Evolutionary conservation across 1,140 invertebrate genomes (phyloP), one percentile per base, ranked within the genome.

Genomic region (Gonioctena quinquepunctata): DNA sequence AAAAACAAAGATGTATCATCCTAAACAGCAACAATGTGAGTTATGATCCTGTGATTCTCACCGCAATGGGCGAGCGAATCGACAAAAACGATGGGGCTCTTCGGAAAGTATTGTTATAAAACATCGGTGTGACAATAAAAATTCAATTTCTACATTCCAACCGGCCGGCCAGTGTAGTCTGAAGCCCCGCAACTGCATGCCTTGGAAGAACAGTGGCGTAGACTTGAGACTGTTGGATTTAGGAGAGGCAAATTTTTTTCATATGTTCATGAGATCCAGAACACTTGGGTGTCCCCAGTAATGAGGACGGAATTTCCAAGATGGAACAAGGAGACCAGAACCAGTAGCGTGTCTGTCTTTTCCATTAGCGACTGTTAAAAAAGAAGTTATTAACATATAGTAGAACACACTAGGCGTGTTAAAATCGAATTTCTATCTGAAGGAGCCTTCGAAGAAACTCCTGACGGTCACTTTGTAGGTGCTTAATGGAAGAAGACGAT

Each of bases 41-140:
- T 59, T 67, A 67, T 50, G 60, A 52, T 56, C n/a, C 68, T 48
- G 22, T 25, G 63, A 28, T 18, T 56, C 50, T 66, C 50, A 22
- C 50, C 26, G 33, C 63, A 16, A 19, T 49, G 63, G 33, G 33
- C 61, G 61, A 66, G 22, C 19, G 28, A 66, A n/a, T 25, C 61
- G 49, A 33, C 42, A 59, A 66, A 71, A 69, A 71, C 25, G 26
- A 25, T 22, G 49, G 27, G 21, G 16, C 11, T 54, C 22, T 66
- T 66, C 63, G 63, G 50, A 28, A 61, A 67, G 52, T 33, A 68
- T 68, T 68, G 70, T 71, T 71, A 65, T 65, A 70, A 71, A 61
- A 62, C 62, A 68, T 42, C 64, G 71, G 70, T 74, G 74, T 74
- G 77, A 77, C 74, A 74, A 77, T 76, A 79, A 77, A 79, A 79